Evolutionary conservation across 2,888 invertebrate species (phyloP), one percentile per base, ranked within the genome.

Genomic region (Drosophila antonietae): DNA sequence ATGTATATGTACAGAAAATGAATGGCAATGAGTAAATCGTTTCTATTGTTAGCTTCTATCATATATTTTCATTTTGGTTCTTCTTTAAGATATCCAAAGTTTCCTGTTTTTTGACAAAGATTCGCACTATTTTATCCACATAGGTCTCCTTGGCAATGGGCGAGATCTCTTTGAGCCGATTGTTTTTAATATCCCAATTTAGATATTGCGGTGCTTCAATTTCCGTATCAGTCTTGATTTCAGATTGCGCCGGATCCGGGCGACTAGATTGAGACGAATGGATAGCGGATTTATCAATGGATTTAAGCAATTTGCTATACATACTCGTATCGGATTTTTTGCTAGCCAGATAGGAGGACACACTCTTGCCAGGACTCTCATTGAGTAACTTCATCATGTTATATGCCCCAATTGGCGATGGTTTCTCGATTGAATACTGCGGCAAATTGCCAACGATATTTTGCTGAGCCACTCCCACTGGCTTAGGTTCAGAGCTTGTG

Each of bases 131-230:
- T 37, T 75, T 68, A 10, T 82, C 70, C 39, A 89, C 47, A 57
- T 86, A 89, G 1, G 59, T 72, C 3, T 81, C 73, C 62, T 71
- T 81, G 10, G 58, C 68, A 2, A 23, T 15, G 3, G 51, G 28
- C 39, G 80, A 76, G 44, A 57, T 37, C n/a, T 64, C 20, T 10
- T 71, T 57, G 0, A 84, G 70, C 8, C 57, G 47, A 0, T 74
- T 69, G 12, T 68, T 66, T 7, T 63, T 14, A 2, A 87, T 56
- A 56, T 86, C 84, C 84, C 87, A 86, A 39, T 68, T 87, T 20
- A 84, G 58, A 63, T 66, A 89, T 31, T 52, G 59, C 6, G 89
- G 84, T 28, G 60, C 70, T 18, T 61, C 75, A 61, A 82, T 60
- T 14, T 44, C 35, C 12, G 56, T 6, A 12, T n/a, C 18, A 14